Conservation (phyloP, 2,888 invertebrate species). For the Octonoba sinensis region DNA sequence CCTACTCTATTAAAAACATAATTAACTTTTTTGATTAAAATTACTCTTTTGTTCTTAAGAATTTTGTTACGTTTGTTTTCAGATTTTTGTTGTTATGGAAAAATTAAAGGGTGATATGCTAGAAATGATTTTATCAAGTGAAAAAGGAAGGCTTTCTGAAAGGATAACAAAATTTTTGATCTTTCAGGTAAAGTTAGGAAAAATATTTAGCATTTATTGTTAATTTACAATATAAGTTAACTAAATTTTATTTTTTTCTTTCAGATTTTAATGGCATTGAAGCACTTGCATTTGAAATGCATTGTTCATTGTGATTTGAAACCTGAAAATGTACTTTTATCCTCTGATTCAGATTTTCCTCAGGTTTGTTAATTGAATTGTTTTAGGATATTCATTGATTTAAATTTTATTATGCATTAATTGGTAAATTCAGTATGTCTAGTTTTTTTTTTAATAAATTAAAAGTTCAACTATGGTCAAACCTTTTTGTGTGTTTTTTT, state of each 20-base stretch:
- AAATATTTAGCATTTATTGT: not conserved
- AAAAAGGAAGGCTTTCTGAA: slow-evolving; percentile 92
- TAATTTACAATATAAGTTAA: not conserved
- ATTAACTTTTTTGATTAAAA: not conserved
- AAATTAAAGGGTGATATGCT: slow-evolving; percentile 99
- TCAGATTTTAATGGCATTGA: slow-evolving; percentile 90
- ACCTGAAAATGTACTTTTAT: slow-evolving; percentile 97
- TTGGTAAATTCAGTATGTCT: too few relatives aligned
- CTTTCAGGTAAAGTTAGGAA: slow-evolving; percentile 80
- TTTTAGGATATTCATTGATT: too few relatives aligned
- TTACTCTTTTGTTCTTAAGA: not conserved
- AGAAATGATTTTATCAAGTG: slow-evolving; percentile 98
- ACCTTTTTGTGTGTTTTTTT: too few relatives aligned
- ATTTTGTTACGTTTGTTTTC: slow-evolving; percentile 65
- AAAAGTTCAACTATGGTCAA: too few relatives aligned
- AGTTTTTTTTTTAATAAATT: too few relatives aligned
- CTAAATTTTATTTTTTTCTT: slow-evolving; percentile 7
- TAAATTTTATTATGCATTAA: too few relatives aligned
- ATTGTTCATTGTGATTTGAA: slow-evolving; percentile 98
- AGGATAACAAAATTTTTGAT: slow-evolving; percentile 96
- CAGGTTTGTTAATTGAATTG: slow-evolving; percentile 78
- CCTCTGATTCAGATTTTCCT: slow-evolving; percentile 93
- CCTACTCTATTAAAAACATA: too few relatives aligned
- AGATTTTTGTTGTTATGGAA: slow-evolving; percentile 99
- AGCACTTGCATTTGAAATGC: slow-evolving; percentile 97